These are phyloP conservation scores for Buphagus erythrorhynchus DNA, from an alignment of 2,797 vertebrate genomes.

Conservation along the genomic window DNA sequence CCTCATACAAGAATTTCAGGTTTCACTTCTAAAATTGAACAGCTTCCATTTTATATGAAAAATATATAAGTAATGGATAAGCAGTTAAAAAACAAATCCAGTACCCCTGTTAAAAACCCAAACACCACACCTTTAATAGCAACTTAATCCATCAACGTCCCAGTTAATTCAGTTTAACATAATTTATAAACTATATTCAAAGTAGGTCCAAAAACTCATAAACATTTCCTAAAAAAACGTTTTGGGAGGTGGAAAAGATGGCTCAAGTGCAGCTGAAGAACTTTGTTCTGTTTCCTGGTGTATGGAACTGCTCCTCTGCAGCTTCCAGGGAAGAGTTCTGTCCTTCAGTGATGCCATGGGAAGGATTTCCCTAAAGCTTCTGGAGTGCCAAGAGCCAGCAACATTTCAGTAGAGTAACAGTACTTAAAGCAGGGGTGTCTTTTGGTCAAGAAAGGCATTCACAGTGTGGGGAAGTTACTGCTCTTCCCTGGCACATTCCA, in stretches of 20 bases:
- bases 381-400: neutral
- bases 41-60: neutral
- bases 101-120: neutral
- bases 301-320: rapidly evolving
- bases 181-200: neutral
- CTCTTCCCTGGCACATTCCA: neutral
- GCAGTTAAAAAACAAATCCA: neutral
- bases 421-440: rapidly evolving
- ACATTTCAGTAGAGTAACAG: rapidly evolving
- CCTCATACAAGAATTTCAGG: neutral
- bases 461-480: neutral
- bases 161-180: neutral
- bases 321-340: neutral
- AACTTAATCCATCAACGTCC: neutral
- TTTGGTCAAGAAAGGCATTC: neutral
- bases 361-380: neutral
- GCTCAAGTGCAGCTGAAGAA: neutral
- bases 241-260: neutral
- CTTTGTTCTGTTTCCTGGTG: neutral
- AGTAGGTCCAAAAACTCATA: neutral
- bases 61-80: neutral
- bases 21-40: neutral
- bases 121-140: neutral
- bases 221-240: rapidly evolving
- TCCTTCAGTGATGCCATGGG: rapidly evolving